Base-by-base conservation (phyloP, 2,888 invertebrate species). In the Drosophila heteroneura region DNA sequence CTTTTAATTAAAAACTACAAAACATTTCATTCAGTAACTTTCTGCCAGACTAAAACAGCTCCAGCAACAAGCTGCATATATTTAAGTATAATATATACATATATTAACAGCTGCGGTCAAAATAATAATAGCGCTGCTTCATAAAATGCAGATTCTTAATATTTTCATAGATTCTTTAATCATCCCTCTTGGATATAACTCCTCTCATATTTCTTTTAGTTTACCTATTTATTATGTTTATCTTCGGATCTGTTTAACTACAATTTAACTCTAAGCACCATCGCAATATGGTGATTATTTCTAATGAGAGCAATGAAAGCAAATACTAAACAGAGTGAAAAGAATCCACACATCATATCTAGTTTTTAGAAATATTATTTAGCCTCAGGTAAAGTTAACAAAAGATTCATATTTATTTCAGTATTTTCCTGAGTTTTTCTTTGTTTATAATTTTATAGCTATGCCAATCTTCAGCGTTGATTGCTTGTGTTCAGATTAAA, bases 11-110 rank as follows among this genome's bases (percentile, higher is more conserved):
- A 19, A 26, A 39, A 57, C 39, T n/a, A 16, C 5, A 57, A 57
- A 39, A 30, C 26, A 39, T 39, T n/a, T 57, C 28, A 57, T 57
- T 28, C 28, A 57, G n/a, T 39, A 57, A 56, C 39, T 57, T 14
- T 19, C 57, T 14, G 26, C 16, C 16, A 16, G 26, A 47, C 26
- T 26, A 47, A 47, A 47, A 16, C 26, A 16, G 16, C 22, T 0
- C 2, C 26, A 26, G 47, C 47, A 16, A 16, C 7, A 4, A 47
- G 16, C 26, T 47, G 47, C 26, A 47, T 47, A 26, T 2, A 47
- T 47, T 26, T 47, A 47, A 47, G 16, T 28, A 22, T 22, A 22
- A 14, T 47, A 47, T 22, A 14, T 14, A 47, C 14, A 22, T 14
- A 47, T 14, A 22, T 47, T 4, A 22, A 47, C 47, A 26, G 47